These are phyloP conservation scores for Eulemur mongoz DNA, from an alignment of 2,797 vertebrate species.

Conservation along the genomic window DNA sequence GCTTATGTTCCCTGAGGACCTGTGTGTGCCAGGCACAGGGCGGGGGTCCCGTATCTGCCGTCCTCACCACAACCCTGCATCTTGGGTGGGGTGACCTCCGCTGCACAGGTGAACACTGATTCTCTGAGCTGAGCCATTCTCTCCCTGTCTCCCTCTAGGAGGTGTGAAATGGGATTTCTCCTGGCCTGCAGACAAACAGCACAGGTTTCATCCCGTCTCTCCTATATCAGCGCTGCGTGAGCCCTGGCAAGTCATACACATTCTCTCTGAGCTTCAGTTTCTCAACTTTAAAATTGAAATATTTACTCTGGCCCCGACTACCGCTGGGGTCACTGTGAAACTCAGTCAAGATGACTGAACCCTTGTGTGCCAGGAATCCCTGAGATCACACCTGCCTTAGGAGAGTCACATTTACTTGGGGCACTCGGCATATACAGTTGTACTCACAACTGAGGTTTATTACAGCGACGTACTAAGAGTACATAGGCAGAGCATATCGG, in stretches of 20 bases:
- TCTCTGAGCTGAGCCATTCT: not conserved
- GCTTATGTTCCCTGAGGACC: rapidly evolving
- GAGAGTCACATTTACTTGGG: not conserved
- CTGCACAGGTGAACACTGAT: not conserved
- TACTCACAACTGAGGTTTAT: no score
- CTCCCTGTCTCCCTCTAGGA: not conserved
- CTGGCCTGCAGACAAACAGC: not conserved
- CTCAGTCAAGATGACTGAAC: not conserved
- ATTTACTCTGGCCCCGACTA: not conserved
- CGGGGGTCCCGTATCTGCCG: rapidly evolving
- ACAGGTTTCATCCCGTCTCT: not conserved
- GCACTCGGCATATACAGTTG: rapidly evolving
- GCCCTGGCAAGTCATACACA: rapidly evolving
- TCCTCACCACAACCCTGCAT: rapidly evolving
- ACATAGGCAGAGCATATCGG: rapidly evolving
- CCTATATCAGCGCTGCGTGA: rapidly evolving
- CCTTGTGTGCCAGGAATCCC: no score
- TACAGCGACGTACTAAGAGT: rapidly evolving
- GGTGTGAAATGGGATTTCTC: not conserved
- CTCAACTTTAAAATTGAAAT: not conserved
- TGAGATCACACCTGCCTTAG: no score
- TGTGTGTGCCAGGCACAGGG: rapidly evolving
- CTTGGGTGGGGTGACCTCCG: rapidly evolving
- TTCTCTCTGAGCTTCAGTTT: not conserved
- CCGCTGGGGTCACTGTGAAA: not conserved